Percentiles rank a stretch among this genome's conserved stretches.
phyloP scores from a whole-genome alignment of 2,888 invertebrate species.

The Rhagophthalmus giganteus region DNA sequence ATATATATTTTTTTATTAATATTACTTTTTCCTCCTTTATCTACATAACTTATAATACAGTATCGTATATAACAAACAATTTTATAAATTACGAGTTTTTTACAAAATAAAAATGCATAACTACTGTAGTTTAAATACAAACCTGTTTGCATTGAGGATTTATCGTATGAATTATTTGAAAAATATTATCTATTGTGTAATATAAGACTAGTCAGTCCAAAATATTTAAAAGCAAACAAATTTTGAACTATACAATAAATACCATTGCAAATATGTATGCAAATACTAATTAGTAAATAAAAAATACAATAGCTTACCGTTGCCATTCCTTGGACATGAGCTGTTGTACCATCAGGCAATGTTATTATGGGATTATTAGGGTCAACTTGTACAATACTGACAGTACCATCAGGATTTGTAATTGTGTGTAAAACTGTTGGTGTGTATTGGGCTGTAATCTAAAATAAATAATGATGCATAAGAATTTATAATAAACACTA shows the following conservation, averaged over 20 bases:
- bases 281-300: too few species aligned
- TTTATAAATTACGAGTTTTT: neutral
- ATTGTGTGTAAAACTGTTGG: constrained; percentile 93
- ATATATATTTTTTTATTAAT: too few species aligned
- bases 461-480: constrained; percentile 27
- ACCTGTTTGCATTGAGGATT: constrained; percentile 18
- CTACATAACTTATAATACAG: too few species aligned
- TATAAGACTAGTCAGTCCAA: neutral
- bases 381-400: constrained; percentile 93
- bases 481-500: too few species aligned
- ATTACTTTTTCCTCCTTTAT: too few species aligned
- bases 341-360: constrained; percentile 92
- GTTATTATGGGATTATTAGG: constrained; percentile 92
- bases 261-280: too few species aligned
- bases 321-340: constrained; percentile 83
- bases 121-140: constrained; percentile 15
- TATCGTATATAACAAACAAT: neutral
- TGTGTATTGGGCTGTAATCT: constrained; percentile 71
- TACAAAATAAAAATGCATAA: constrained; percentile 7
- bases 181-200: neutral
- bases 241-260: too few species aligned
- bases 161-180: too few species aligned
- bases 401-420: constrained; percentile 94
- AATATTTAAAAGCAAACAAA: constrained; percentile 5
- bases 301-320: too few species aligned